Conservation (phyloP, 35 echinoderm and acorn worm species). For the Lytechinus variegatus region DNA sequence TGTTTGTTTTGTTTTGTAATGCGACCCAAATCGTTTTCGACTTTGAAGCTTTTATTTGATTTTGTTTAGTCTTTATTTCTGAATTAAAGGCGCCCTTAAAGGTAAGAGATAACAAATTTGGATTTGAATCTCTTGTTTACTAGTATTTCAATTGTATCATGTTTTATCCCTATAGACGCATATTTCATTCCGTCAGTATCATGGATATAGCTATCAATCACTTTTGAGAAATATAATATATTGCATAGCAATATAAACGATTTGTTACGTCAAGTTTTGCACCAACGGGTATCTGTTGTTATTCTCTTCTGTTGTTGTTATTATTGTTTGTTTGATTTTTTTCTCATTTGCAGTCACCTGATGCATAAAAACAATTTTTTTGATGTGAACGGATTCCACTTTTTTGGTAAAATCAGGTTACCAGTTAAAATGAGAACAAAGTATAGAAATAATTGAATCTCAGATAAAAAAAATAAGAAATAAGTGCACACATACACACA, state of each 20-base stretch:
- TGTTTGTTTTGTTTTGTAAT: neutral
- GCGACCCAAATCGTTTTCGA: neutral
- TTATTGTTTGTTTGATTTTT: too few species aligned
- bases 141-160: neutral
- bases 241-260: neutral
- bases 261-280: neutral
- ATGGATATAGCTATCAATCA: neutral
- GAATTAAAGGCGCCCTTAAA: neutral
- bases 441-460: too few species aligned
- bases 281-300: neutral
- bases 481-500: too few species aligned
- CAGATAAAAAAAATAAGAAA: too few species aligned
- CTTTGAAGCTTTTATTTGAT: neutral
- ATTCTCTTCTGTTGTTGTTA: too few species aligned
- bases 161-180: neutral
- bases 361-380: too few species aligned
- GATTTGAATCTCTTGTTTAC: neutral
- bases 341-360: too few species aligned
- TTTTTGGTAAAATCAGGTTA: too few species aligned
- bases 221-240: neutral
- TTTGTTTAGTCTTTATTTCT: neutral
- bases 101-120: neutral
- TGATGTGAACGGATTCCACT: too few species aligned
- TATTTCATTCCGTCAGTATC: neutral
- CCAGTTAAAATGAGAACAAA: too few species aligned